Evolutionary conservation across 2,113 vertebrate genomes (phyloP), one percentile per base, ranked within the genome.

Genomic region (Lutjanus erythropterus): DNA sequence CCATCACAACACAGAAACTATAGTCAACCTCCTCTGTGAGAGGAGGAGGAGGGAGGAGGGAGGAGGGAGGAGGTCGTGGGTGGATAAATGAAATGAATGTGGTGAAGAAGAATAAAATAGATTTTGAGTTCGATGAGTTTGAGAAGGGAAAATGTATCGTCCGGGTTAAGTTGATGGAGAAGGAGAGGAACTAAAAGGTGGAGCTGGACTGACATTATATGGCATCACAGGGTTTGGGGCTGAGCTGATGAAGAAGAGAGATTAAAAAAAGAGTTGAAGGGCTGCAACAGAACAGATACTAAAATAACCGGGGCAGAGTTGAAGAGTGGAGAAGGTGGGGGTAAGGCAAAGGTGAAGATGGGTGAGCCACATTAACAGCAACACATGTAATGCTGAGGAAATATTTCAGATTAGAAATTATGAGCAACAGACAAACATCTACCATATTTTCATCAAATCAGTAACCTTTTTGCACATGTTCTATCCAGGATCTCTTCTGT

Each of bases 1-100:
- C 92, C 75, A 80, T 77, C 47, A 66, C 80, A 90, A 91, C 83
- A 92, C 89, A 81, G 78, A 74, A 69, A 80, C 77, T 56, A 73
- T 19, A 87, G 78, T 81, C 73, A 44, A 79, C 1, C 18, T 64
- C 81, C 4, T 18, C 64, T 35, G 44, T 10, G 19, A 53, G 14
- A 39, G 42, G 50, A 29, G 33, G 73, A 50, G 55, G 80, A 29
- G n/a, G 41, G 35, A 35, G 55, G 46, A 19, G 49, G 62, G 11
- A 47, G 50, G 56, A 53, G 29, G 53, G 41, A 21, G 56, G 31
- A 29, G 27, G 41, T 39, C 15, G 60, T 50, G 53, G 59, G 49
- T 31, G 25, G 64, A 69, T 39, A 35, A 56, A 21, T 61, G 42
- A 37, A 71, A 68, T 62, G 29, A 39, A 69, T 35, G 59, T 35